Evolutionary conservation across 2,797 vertebrate genomes (phyloP), one percentile per base, ranked within the genome.

Genomic region (Poeciliopsis presidionis): DNA sequence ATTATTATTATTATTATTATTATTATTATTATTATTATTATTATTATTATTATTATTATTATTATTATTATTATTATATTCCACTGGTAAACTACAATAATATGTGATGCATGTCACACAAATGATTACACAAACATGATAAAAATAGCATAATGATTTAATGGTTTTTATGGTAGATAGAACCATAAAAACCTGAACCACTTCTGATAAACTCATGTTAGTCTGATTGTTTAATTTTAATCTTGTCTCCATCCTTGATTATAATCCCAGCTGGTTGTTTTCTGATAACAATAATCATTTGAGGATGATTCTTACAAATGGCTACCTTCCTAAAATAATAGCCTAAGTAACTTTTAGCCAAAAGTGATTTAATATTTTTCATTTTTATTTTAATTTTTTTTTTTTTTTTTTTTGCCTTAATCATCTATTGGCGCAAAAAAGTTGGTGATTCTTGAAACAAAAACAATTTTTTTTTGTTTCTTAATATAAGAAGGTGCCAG

Each of bases 231-330:
- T 83, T 84, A 78, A 70, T 80, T 75, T 65, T 90, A 81, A 85
- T 92, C 71, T 82, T 33, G 78, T 81, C 80, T 89, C 88, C 81
- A 87, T 83, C 57, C 71, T 46, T 28, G 36, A 74, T 88, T 84
- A 84, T 81, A 88, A 81, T 76, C 65, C 86, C 89, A 92, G 86
- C 90, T 93, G 90, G 84, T 76, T 74, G 71, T 72, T 84, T 59
- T 82, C 85, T 75, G 55, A 65, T 69, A 80, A 90, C 88, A 69
- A 72, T 61, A 77, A 89, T 91, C 69, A 82, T 84, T 51, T 70
- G 73, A 70, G 79, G 85, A 69, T n/a, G 75, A 78, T 57, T 11
- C 4, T 36, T 83, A 79, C 80, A 84, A 51, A 53, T 25, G 22
- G 22, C 51, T 53, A 22, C 18, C 20, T 51, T 22, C 20, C 49